A percentile compares a stretch with the other conserved stretches of the same genome.
Evolutionary conservation across 1,140 invertebrate species (phyloP).

Genomic region (Cyclargus thomasi): DNA sequence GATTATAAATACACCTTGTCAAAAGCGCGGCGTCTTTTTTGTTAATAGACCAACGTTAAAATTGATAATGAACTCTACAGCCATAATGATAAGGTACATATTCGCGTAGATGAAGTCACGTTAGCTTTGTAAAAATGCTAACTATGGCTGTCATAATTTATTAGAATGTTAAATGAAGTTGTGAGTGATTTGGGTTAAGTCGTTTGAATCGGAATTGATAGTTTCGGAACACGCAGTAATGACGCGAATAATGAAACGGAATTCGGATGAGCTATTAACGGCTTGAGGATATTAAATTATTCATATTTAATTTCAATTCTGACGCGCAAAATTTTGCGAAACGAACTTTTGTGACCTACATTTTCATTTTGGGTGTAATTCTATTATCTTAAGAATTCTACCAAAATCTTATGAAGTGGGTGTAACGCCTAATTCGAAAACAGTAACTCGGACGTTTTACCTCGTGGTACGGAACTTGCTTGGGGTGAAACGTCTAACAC

Average conservation of each 20-base stretch:
- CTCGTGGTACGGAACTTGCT: too few relatives aligned
- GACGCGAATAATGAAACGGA: not conserved
- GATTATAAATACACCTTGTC: constrained; percentile 11
- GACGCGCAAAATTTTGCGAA: too few relatives aligned
- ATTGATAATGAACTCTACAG: not conserved
- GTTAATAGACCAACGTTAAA: not conserved
- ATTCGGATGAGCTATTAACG: not conserved
- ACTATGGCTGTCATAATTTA: constrained; percentile 1
- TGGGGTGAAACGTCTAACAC: too few relatives aligned
- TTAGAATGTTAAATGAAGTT: not conserved
- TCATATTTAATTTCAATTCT: too few relatives aligned
- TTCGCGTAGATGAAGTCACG: not conserved
- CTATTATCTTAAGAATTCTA: too few relatives aligned
- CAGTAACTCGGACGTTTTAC: too few relatives aligned
- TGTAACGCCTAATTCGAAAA: too few relatives aligned
- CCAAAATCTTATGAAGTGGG: too few relatives aligned
- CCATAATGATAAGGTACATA: not conserved
- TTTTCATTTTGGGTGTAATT: too few relatives aligned
- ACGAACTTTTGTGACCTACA: too few relatives aligned
- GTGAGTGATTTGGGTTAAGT: not conserved
- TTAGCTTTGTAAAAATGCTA: constrained; percentile 5
- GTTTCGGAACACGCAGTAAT: not conserved
- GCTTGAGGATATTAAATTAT: too few relatives aligned
- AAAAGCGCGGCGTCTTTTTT: not conserved
- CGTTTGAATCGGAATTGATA: not conserved